A percentile compares a stretch with the other conserved stretches of the same genome.
Evolutionary conservation across 2,888 invertebrate species (phyloP).

Genomic region (Nudaria mundana): DNA sequence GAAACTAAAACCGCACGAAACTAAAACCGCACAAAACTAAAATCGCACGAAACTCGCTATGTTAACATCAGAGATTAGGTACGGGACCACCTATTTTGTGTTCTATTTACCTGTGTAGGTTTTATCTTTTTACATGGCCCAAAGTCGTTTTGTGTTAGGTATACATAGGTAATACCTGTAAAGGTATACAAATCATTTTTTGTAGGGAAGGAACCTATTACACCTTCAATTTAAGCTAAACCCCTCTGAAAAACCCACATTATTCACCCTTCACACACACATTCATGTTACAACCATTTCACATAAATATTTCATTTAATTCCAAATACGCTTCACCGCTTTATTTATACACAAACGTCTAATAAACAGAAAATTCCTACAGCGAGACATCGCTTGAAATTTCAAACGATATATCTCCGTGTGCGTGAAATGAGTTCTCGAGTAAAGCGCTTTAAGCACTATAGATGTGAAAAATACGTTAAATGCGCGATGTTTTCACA

Average conservation of each 20-base stretch:
- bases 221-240: conserved; percentile 10
- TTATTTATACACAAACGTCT: conserved; percentile 2
- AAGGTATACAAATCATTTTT: too few relatives aligned
- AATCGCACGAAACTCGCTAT: too few relatives aligned
- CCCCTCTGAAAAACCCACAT: conserved; percentile 7
- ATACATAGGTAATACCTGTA: too few relatives aligned
- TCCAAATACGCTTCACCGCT: conserved; percentile 10
- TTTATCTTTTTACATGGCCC: too few relatives aligned
- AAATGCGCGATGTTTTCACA: conserved; percentile 7
- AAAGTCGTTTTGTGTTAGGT: too few relatives aligned
- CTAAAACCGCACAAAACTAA: too few relatives aligned
- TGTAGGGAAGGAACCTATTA: too few relatives aligned
- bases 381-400: conserved; percentile 9
- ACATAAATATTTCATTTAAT: conserved; percentile 2
- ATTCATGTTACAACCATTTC: not conserved
- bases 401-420: conserved; percentile 5
- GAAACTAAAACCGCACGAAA: too few relatives aligned
- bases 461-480: not conserved
- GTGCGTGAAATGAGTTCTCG: not conserved
- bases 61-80: too few relatives aligned
- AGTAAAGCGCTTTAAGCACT: conserved; percentile 21
- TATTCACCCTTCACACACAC: conserved; percentile 12
- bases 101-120: too few relatives aligned
- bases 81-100: too few relatives aligned
- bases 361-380: conserved; percentile 4